Conservation (phyloP, 1,140 invertebrate genomes). For the Rhyzopertha dominica region DNA sequence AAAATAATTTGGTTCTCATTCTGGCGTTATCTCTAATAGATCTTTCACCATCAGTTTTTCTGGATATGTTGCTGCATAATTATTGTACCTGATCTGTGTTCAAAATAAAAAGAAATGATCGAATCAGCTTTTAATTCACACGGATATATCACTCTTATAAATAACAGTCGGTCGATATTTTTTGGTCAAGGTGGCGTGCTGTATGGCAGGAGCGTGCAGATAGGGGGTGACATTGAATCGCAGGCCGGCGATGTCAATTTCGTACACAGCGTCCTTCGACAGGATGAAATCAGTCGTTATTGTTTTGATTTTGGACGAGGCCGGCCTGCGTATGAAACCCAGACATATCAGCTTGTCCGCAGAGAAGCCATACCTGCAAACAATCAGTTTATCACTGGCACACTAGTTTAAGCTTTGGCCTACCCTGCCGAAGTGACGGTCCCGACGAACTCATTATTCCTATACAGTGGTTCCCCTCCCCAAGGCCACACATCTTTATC, state of each 20-base stretch:
- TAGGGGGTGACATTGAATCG: slow-evolving; percentile 58
- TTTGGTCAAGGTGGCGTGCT: slow-evolving; percentile 22
- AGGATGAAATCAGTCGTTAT: slow-evolving; percentile 63
- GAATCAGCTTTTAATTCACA: too few relatives aligned
- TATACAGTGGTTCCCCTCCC: slow-evolving; percentile 75
- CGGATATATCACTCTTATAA: slow-evolving; percentile 24
- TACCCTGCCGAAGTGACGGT: slow-evolving; percentile 73
- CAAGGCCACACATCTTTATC: slow-evolving; percentile 74
- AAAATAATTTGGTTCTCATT: too few relatives aligned
- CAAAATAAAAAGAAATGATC: too few relatives aligned
- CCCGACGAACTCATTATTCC: slow-evolving; percentile 65
- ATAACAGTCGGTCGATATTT: slow-evolving; percentile 40
- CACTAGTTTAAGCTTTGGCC: slow-evolving; percentile 2
- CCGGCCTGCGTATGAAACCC: slow-evolving; percentile 57
- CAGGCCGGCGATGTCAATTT: slow-evolving; percentile 63
- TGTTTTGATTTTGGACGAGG: slow-evolving; percentile 40
- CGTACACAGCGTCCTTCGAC: slow-evolving; percentile 54
- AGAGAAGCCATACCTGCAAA: slow-evolving; percentile 60
- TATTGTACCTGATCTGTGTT: too few relatives aligned
- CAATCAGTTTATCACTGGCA: slow-evolving; percentile 7
- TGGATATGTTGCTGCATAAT: too few relatives aligned
- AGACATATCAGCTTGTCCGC: slow-evolving; percentile 59
- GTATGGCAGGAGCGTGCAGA: slow-evolving; percentile 52
- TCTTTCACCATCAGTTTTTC: too few relatives aligned
- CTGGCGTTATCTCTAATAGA: too few relatives aligned